Evolutionary conservation across 2,888 invertebrate species (phyloP), one percentile per base, ranked within the genome.

Genomic region (Diplazon laetatorius): DNA sequence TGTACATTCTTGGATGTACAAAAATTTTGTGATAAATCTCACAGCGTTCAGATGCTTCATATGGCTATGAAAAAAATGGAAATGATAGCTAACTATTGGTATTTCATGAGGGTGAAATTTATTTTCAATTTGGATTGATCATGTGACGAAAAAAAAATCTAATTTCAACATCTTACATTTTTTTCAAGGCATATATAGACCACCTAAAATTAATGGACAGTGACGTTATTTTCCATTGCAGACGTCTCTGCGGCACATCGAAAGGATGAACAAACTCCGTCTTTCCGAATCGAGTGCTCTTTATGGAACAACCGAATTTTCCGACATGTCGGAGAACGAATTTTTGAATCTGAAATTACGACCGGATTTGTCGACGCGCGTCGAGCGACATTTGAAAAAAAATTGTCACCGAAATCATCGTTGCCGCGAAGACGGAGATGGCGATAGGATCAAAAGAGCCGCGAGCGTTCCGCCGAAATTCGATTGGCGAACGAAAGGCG

Each of bases 401-500:
- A 82, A 50, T 35, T 46, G 52, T 4, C 30, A 22, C 1, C 42
- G 4, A n/a, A n/a, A 55, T 16, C 30, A 87, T 68, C 82, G 57
- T 25, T 57, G 59, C 3, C 22, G 22, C 3, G 60, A 62, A n/a
- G 18, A 52, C 16, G 63, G 68, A 22, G 30, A 46, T 16, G 5
- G 18, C 16, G 78, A 82, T 59, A 84, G 87, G 30, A 18, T 52
- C 6, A 84, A 80, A 70, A 86, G 88, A 78, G 79, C 86, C 5
- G 37, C 50, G 1, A 77, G 68, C n/a, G 65, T 88, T 68, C 89
- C 89, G n/a, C 9, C 62, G n/a, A 90, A 86, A 82, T 86, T 88
- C 85, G 92, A 86, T 90, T 95, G 95, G 96, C 92, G 95, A 82
- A 89, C 92, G 0, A 93, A 94, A 85, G 94, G 94, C 25, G 93